A percentile compares a stretch with the other conserved stretches of the same genome.
phyloP scores from a whole-genome alignment of 92 coral and sea anemone genomes.

The Nematostella vectensis region DNA sequence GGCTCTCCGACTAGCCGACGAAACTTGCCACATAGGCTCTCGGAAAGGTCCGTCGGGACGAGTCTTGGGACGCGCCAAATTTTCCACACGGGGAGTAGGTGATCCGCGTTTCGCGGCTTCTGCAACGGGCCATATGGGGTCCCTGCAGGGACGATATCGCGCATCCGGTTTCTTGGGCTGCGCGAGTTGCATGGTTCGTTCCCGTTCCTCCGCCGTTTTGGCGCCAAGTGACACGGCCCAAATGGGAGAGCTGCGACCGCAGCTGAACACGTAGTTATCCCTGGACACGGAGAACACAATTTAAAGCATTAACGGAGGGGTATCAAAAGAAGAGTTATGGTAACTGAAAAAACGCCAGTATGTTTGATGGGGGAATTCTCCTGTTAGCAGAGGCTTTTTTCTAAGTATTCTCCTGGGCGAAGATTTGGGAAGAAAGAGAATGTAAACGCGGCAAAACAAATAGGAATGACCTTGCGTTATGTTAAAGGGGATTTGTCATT shows the following conservation, averaged over 20 bases:
- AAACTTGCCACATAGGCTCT: slow-evolving; percentile 85
- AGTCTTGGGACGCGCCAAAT: slow-evolving; percentile 81
- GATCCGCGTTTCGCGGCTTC: slow-evolving; percentile 61
- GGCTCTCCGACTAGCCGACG: slow-evolving; percentile 63
- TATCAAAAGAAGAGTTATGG: background rate
- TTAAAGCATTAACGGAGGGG: background rate
- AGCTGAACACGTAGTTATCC: slow-evolving; percentile 50
- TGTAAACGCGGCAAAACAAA: too few relatives aligned
- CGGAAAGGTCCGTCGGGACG: slow-evolving; percentile 68
- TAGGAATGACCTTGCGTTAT: too few relatives aligned
- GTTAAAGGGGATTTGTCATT: too few relatives aligned
- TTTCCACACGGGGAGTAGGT: slow-evolving; percentile 61
- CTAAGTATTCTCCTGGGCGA: too few relatives aligned
- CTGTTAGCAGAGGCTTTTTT: too few relatives aligned
- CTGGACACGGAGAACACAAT: slow-evolving; percentile 25
- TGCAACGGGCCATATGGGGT: slow-evolving; percentile 57
- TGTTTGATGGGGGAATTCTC: too few relatives aligned
- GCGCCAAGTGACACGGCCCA: slow-evolving; percentile 86
- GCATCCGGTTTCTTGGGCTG: slow-evolving; percentile 68
- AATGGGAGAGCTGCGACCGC: slow-evolving; percentile 89
- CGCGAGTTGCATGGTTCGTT: slow-evolving; percentile 66
- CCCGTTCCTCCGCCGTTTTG: slow-evolving; percentile 79
- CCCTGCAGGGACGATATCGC: slow-evolving; percentile 51
- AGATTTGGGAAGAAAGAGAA: too few relatives aligned
- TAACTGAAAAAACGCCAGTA: too few relatives aligned